phyloP scores from a whole-genome alignment of 2,888 invertebrate genomes.

The Drosophila ustulata region DNA sequence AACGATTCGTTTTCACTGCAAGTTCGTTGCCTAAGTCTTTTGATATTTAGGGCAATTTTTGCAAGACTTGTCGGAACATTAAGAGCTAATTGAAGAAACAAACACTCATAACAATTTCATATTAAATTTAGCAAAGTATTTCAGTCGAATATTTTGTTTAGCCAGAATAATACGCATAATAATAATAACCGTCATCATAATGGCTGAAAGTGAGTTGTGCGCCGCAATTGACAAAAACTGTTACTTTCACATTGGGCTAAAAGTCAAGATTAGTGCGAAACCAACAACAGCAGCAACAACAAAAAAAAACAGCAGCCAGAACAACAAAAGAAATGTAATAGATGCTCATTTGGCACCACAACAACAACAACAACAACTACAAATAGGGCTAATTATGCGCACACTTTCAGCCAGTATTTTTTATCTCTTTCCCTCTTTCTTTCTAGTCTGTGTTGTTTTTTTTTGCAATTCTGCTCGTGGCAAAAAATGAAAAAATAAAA shows the following conservation, averaged over 20 bases:
- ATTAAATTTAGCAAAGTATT: slow-evolving; percentile 8
- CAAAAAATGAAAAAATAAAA: slow-evolving; percentile 27
- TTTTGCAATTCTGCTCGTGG: slow-evolving; percentile 42
- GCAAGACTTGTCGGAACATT: background rate
- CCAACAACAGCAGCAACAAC: slow-evolving; percentile 26
- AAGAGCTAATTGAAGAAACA: slow-evolving; percentile 8
- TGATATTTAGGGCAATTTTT: background rate
- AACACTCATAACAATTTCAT: background rate
- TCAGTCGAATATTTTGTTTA: slow-evolving; percentile 8
- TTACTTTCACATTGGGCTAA: slow-evolving; percentile 70
- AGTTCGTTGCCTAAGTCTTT: slow-evolving; percentile 39
- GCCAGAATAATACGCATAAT: slow-evolving; percentile 12
- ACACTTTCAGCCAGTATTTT: slow-evolving; percentile 62
- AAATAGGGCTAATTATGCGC: slow-evolving; percentile 78
- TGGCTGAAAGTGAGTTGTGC: slow-evolving; percentile 24
- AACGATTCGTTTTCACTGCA: background rate
- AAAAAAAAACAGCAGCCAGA: slow-evolving; percentile 37
- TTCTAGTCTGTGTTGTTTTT: slow-evolving; percentile 21
- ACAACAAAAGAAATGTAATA: slow-evolving; percentile 72
- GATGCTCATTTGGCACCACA: slow-evolving; percentile 72
- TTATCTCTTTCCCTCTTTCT: slow-evolving; percentile 18
- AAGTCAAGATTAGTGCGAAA: slow-evolving; percentile 61
- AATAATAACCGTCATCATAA: slow-evolving; percentile 27
- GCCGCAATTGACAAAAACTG: slow-evolving; percentile 57
- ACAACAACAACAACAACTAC: slow-evolving; percentile 47